Conservation (phyloP, 2,113 vertebrate genomes). For the Myotis davidii region DNA sequence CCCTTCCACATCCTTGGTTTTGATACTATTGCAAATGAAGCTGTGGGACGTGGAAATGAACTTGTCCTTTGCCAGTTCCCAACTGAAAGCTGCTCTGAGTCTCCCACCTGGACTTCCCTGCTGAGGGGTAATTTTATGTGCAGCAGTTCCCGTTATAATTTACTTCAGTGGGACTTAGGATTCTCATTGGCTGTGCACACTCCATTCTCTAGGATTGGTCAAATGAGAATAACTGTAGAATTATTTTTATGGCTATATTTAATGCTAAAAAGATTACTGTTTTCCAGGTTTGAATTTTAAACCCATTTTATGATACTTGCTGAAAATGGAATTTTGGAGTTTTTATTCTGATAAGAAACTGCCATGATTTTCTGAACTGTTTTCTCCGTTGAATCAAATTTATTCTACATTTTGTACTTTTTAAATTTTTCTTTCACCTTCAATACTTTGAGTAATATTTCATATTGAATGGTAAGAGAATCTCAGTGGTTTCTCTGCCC, state of each 20-base stretch:
- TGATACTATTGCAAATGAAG: slow-evolving; percentile 53
- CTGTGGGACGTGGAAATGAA: slow-evolving; percentile 67
- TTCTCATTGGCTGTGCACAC: neutral
- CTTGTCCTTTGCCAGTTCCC: neutral
- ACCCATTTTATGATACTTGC: slow-evolving; percentile 25
- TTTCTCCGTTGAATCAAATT: slow-evolving; percentile 21
- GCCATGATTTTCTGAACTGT: neutral
- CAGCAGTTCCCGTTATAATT: neutral
- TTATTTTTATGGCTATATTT: neutral
- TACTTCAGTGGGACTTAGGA: neutral
- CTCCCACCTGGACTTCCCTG: too few relatives aligned
- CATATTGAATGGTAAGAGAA: neutral
- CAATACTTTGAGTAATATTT: neutral
- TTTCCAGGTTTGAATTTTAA: neutral
- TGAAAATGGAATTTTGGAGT: neutral
- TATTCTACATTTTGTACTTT: neutral
- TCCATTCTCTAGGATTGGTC: neutral
- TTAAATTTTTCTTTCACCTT: neutral
- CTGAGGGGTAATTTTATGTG: too few relatives aligned
- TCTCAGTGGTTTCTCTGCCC: neutral
- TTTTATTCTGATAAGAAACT: slow-evolving; percentile 51
- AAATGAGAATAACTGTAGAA: neutral
- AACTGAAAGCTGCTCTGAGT: neutral
- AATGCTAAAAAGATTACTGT: neutral
- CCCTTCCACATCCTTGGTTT: neutral